Percentiles rank a stretch among this genome's conserved stretches.
Evolutionary conservation across 2,797 vertebrate species (phyloP).

Genomic region (Notamacropus eugenii): DNA sequence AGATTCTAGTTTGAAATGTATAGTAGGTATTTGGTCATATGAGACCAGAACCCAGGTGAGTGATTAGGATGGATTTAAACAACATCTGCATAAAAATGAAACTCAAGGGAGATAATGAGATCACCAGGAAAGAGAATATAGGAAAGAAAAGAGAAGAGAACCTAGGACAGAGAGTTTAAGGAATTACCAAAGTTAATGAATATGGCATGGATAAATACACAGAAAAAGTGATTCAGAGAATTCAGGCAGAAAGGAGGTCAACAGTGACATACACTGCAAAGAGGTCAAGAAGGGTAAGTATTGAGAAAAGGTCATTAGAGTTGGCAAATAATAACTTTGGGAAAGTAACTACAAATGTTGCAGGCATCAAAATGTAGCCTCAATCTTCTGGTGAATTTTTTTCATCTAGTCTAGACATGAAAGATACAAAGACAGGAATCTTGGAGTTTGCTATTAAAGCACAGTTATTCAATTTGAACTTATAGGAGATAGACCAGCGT

Average conservation of each 20-base stretch:
- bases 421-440: constrained; percentile 26
- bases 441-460: constrained; percentile 47
- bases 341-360: not conserved
- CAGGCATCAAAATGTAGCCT: not conserved
- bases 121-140: not conserved
- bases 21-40: not conserved
- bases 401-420: constrained; percentile 23
- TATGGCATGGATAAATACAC: not conserved
- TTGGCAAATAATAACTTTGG: not conserved
- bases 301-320: not conserved
- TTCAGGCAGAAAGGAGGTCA: not conserved
- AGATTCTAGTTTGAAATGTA: not conserved
- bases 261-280: not conserved
- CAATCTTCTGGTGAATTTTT: not conserved
- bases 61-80: not conserved
- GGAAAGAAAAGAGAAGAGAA: not conserved
- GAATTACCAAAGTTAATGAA: not conserved
- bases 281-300: not conserved
- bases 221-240: not conserved
- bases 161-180: not conserved
- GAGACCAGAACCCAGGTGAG: not conserved
- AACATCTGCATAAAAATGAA: not conserved
- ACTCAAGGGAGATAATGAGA: not conserved
- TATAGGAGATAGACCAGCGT: constrained; percentile 52
- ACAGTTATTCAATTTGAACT: constrained; percentile 35